These are phyloP conservation scores for Enhydra lutris DNA, from an alignment of 2,113 vertebrate genomes.

Conservation along the genomic window DNA sequence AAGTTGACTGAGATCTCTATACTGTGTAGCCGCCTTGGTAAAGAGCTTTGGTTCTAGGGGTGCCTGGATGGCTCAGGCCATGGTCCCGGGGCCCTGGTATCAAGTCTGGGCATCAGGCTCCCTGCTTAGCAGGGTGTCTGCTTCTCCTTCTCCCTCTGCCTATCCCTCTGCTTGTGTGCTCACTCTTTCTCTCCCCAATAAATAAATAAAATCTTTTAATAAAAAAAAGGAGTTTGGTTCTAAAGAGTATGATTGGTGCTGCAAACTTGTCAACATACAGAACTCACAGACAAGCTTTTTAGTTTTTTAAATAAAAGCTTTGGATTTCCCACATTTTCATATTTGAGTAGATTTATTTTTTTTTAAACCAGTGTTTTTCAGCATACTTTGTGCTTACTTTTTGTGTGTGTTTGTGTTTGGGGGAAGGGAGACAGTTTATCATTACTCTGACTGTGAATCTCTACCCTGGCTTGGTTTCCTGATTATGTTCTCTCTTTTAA, in stretches of 20 bases:
- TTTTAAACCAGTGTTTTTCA: neutral
- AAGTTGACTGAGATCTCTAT: neutral
- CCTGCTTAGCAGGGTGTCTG: neutral
- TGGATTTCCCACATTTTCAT: neutral
- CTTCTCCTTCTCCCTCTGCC: neutral
- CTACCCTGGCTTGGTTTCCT: neutral
- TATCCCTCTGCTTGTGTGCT: neutral
- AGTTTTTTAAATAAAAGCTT: neutral
- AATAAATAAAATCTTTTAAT: neutral
- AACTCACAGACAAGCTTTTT: neutral
- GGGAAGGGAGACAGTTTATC: neutral
- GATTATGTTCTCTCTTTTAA: neutral
- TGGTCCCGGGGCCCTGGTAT: neutral
- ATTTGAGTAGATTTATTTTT: neutral
- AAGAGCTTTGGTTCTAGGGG: neutral
- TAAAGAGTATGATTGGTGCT: neutral
- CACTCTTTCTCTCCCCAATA: neutral
- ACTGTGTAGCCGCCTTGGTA: neutral
- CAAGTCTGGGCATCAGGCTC: neutral
- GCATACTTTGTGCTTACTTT: neutral
- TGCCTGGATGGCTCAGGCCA: neutral
- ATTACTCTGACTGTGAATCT: neutral
- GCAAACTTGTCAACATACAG: neutral
- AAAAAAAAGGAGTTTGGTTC: neutral
- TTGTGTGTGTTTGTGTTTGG: neutral